phyloP scores from a whole-genome alignment of 1,140 invertebrate species.

The Pararge aegeria region DNA sequence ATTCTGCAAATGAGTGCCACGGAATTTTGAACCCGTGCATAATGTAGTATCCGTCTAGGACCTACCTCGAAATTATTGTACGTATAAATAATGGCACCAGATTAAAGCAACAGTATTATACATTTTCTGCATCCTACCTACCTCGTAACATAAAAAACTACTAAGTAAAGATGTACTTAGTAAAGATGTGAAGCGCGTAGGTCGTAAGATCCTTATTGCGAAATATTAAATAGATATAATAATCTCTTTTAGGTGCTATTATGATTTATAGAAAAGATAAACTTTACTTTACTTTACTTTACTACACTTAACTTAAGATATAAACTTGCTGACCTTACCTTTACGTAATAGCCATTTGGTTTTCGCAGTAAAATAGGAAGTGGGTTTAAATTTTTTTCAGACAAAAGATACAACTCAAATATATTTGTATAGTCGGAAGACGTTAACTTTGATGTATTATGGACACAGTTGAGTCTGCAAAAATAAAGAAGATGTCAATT shows the following conservation, averaged over 20 bases:
- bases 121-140: too few species aligned
- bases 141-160: too few species aligned
- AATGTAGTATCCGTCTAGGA: too few species aligned
- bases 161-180: too few species aligned
- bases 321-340: slow-evolving; percentile 36
- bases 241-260: neutral
- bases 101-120: too few species aligned
- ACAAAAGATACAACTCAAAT: slow-evolving; percentile 40
- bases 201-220: neutral
- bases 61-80: too few species aligned
- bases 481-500: slow-evolving; percentile 2
- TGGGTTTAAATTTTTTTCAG: slow-evolving; percentile 32
- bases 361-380: slow-evolving; percentile 43
- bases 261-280: slow-evolving; percentile 1
- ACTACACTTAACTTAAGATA: neutral
- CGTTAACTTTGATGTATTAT: slow-evolving; percentile 37
- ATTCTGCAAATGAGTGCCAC: too few species aligned
- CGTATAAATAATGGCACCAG: too few species aligned
- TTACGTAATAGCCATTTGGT: slow-evolving; percentile 42
- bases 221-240: neutral
- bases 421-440: slow-evolving; percentile 31
- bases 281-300: neutral
- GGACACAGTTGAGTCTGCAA: slow-evolving; percentile 43
- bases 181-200: too few species aligned
- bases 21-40: too few species aligned